Evolutionary conservation across 2,113 vertebrate genomes (phyloP).

Genomic region (Patagioenas fasciata): DNA sequence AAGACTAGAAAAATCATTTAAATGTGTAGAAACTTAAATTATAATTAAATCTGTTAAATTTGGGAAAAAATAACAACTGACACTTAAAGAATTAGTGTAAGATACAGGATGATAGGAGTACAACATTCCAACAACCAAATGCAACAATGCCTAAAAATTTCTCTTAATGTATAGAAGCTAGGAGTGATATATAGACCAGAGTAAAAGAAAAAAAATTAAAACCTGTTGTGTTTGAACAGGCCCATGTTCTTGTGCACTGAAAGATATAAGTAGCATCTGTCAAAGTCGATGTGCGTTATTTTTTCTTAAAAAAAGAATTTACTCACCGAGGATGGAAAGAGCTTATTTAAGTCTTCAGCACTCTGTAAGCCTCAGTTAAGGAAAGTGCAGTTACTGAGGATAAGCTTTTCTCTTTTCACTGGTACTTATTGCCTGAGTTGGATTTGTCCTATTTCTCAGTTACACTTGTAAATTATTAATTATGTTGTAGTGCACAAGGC

Average conservation of each 20-base stretch:
- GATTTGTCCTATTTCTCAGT: neutral
- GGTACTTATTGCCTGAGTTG: neutral
- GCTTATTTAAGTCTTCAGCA: neutral
- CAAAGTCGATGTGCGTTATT: neutral
- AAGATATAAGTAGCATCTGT: neutral
- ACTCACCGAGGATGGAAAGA: neutral
- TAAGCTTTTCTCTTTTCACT: conserved; percentile 12
- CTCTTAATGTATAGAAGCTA: neutral
- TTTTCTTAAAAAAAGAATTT: neutral
- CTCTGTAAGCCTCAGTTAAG: neutral
- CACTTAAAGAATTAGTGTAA: neutral
- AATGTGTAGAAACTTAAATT: neutral
- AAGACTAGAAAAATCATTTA: neutral
- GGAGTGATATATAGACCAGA: neutral
- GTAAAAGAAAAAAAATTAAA: neutral
- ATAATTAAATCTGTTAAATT: neutral
- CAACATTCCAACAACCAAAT: neutral
- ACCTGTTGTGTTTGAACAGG: neutral
- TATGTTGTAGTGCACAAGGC: neutral
- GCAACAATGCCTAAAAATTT: neutral
- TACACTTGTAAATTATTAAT: neutral
- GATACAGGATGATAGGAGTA: neutral
- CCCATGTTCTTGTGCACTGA: neutral
- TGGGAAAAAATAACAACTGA: neutral
- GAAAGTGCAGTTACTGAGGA: neutral